Conservation (phyloP, 2,113 vertebrate species). For the Egretta garzetta region DNA sequence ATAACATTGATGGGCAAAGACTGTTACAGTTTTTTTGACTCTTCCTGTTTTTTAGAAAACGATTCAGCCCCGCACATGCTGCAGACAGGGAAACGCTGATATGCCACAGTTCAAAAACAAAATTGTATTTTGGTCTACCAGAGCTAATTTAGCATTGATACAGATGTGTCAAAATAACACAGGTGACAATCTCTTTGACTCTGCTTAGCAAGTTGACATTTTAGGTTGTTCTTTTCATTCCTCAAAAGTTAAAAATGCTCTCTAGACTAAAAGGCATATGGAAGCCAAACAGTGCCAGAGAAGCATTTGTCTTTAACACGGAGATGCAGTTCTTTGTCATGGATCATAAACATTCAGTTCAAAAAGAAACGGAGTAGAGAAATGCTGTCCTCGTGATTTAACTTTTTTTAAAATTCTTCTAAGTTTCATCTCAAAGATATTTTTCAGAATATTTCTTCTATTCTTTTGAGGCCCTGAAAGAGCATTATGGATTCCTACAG, state of each 20-base stretch:
- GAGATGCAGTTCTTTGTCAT: background rate
- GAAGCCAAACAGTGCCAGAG: background rate
- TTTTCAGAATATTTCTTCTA: background rate
- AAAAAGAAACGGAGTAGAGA: background rate
- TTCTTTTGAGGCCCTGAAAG: background rate
- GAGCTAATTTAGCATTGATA: background rate
- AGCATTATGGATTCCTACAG: background rate
- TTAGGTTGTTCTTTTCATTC: background rate
- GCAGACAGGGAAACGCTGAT: background rate
- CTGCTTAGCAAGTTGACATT: background rate
- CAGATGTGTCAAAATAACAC: background rate
- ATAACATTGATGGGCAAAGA: background rate
- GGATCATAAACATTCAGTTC: background rate
- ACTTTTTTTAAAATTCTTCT: background rate
- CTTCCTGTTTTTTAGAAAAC: background rate
- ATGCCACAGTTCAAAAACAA: background rate
- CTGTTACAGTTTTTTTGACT: background rate
- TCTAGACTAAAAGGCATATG: background rate
- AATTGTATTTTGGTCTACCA: background rate
- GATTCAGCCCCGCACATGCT: background rate
- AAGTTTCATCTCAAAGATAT: background rate
- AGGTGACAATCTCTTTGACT: background rate
- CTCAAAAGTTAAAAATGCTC: background rate
- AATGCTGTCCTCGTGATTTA: background rate
- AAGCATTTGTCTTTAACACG: background rate